Evolutionary conservation across 2,888 invertebrate species (phyloP).

Genomic region (Ennomos erosarius): DNA sequence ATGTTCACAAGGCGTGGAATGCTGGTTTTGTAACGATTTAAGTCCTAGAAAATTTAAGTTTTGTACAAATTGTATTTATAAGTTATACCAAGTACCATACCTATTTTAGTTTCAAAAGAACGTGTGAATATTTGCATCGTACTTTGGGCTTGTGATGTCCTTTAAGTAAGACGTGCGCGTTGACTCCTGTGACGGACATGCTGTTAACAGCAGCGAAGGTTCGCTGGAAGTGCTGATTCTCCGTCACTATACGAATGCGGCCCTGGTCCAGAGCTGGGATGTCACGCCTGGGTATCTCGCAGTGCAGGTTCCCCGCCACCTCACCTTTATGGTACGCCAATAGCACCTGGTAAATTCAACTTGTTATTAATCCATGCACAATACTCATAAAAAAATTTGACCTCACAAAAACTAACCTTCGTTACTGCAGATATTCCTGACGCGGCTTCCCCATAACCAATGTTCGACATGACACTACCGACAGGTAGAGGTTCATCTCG

Average conservation of each 20-base stretch:
- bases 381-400: no score
- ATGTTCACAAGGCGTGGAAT: slow-evolving; percentile 78
- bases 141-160: slow-evolving; percentile 61
- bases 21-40: slow-evolving; percentile 44
- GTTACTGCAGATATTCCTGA: slow-evolving; percentile 82
- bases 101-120: no score
- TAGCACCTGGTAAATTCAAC: slow-evolving; percentile 53
- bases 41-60: slow-evolving; percentile 17
- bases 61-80: no score
- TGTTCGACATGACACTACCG: slow-evolving; percentile 69
- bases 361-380: neutral
- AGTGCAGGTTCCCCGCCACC: slow-evolving; percentile 90
- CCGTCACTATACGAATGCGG: slow-evolving; percentile 83
- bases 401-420: slow-evolving; percentile 66
- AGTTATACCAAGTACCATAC: no score
- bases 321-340: slow-evolving; percentile 87
- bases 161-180: slow-evolving; percentile 58
- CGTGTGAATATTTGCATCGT: neutral
- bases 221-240: slow-evolving; percentile 81
- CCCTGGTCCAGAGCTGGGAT: slow-evolving; percentile 78
- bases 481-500: slow-evolving; percentile 85
- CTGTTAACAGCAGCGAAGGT: slow-evolving; percentile 65
- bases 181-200: slow-evolving; percentile 58
- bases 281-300: slow-evolving; percentile 79
- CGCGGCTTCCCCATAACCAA: slow-evolving; percentile 64